A percentile compares a stretch with the other conserved stretches of the same genome.
Conservation (phyloP, 2,797 vertebrate genomes). For the Kryptolebias ocellatus region DNA sequence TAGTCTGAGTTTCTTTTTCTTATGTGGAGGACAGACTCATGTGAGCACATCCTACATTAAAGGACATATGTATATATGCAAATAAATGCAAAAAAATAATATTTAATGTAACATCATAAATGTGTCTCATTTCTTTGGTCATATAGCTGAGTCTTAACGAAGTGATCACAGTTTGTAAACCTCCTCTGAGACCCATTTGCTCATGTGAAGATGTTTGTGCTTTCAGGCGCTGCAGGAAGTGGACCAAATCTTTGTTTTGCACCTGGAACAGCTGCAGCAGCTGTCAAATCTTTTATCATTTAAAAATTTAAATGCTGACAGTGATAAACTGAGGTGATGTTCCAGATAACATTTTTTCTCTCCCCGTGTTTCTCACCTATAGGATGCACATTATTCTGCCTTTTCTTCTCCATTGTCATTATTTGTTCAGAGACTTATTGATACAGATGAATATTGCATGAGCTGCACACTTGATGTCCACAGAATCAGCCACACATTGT, state of each 20-base stretch:
- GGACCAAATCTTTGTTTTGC: too few species aligned
- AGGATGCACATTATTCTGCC: background rate
- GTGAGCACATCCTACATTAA: background rate
- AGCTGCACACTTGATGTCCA: slow-evolving; percentile 1
- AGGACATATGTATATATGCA: background rate
- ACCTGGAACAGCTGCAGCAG: background rate
- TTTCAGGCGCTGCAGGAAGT: too few species aligned
- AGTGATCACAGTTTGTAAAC: too few species aligned
- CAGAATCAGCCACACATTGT: slow-evolving; percentile 1
- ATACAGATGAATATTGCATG: slow-evolving; percentile 1
- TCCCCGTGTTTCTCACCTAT: background rate
- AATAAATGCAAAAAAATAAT: too few species aligned
- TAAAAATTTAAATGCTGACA: background rate
- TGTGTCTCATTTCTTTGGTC: too few species aligned
- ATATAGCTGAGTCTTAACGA: too few species aligned
- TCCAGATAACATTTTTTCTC: background rate
- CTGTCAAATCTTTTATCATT: background rate
- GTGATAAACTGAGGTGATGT: background rate
- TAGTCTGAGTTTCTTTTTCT: background rate
- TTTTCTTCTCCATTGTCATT: background rate
- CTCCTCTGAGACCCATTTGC: too few species aligned
- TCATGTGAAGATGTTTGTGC: too few species aligned
- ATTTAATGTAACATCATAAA: too few species aligned
- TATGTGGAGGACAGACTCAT: too few species aligned
- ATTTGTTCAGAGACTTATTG: background rate